phyloP scores from a whole-genome alignment of 2,888 invertebrate genomes.

The Taenaris catops region DNA sequence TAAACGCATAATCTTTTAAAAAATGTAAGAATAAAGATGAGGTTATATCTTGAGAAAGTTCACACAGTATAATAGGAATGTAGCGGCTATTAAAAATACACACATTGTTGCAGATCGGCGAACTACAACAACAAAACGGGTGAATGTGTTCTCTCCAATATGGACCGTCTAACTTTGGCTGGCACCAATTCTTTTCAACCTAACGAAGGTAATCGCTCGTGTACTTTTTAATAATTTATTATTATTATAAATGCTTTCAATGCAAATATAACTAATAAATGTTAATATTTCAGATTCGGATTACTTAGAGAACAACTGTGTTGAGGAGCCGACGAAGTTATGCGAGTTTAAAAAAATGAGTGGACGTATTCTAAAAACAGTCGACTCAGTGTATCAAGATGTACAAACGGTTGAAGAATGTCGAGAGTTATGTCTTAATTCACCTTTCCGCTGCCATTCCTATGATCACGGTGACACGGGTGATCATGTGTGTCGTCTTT shows the following conservation, averaged over 20 bases:
- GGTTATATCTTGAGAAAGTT: conserved; percentile 53
- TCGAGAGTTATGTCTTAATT: conserved; percentile 92
- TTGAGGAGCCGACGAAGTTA: conserved; percentile 95
- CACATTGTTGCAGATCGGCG: conserved; percentile 87
- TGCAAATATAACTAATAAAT: conserved; percentile 8
- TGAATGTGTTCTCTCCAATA: conserved; percentile 92
- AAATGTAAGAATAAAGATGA: conserved; percentile 33
- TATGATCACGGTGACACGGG: conserved; percentile 97
- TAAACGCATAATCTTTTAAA: conserved; percentile 17
- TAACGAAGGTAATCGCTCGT: conserved; percentile 80
- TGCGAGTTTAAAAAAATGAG: conserved; percentile 95
- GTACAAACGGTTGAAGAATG: conserved; percentile 93
- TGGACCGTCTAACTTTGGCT: conserved; percentile 94
- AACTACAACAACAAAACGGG: conserved; percentile 93
- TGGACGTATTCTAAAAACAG: conserved; percentile 94
- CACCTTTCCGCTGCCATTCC: conserved; percentile 94
- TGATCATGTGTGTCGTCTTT: conserved; percentile 94
- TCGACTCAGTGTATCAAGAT: conserved; percentile 95
- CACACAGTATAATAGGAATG: conserved; percentile 48
- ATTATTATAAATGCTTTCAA: no score
- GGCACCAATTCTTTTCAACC: conserved; percentile 89
- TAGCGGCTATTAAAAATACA: conserved; percentile 35
- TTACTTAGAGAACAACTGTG: conserved; percentile 95
- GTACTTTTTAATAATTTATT: no score
- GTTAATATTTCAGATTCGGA: conserved; percentile 76